These are phyloP conservation scores for Channa striata DNA, from an alignment of 2,797 vertebrate species.

Conservation along the genomic window DNA sequence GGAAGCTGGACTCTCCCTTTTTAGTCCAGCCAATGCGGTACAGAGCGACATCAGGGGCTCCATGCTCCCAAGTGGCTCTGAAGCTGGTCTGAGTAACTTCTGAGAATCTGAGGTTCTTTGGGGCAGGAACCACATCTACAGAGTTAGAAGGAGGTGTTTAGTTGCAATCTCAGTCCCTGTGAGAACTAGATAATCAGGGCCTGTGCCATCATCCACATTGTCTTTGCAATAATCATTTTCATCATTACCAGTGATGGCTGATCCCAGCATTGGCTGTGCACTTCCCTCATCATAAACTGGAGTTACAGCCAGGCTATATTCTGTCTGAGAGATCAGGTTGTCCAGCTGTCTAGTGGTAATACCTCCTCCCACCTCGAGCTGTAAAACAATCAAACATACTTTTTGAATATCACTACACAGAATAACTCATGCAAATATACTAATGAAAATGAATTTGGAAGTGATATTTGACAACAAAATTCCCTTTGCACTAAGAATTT, in stretches of 20 bases:
- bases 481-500: conserved; percentile 37
- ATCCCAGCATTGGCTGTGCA: conserved; percentile 84
- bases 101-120: conserved; percentile 91
- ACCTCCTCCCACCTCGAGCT: conserved; percentile 91
- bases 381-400: conserved; percentile 31
- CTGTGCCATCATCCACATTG: not conserved
- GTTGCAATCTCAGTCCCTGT: not conserved
- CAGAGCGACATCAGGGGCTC: conserved; percentile 93
- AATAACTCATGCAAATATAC: conserved; percentile 9
- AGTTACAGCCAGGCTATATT: conserved; percentile 89
- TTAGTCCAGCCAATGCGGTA: conserved; percentile 94
- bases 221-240: conserved; percentile 3
- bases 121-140: conserved; percentile 93
- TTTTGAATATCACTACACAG: conserved; percentile 1
- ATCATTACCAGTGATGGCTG: conserved; percentile 89
- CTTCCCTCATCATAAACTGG: conserved; percentile 91
- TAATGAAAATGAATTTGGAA: not conserved
- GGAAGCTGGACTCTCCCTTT: conserved; percentile 78
- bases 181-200: not conserved
- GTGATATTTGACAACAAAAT: conserved; percentile 11
- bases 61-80: conserved; percentile 93
- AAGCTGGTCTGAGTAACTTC: conserved; percentile 91
- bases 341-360: conserved; percentile 85
- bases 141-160: not conserved
- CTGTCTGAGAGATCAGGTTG: conserved; percentile 92